phyloP scores from a whole-genome alignment of 2,797 vertebrate species.

The Anniella stebbinsi region DNA sequence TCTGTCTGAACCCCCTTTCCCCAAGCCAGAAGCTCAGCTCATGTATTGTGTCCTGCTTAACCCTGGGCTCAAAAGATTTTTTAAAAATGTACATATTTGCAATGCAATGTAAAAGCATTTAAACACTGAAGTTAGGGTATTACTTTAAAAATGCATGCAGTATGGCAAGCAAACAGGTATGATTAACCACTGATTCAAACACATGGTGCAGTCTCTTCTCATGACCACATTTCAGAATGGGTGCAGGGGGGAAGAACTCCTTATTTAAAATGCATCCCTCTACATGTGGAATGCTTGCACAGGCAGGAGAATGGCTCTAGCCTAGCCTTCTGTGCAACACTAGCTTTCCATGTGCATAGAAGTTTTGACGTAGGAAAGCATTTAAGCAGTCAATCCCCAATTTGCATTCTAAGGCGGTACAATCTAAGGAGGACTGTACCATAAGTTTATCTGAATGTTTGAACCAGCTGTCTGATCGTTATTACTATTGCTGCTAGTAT shows the following conservation, averaged over 20 bases:
- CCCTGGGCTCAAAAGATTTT: not conserved
- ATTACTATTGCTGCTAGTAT: no score
- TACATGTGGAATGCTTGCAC: not conserved
- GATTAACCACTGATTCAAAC: not conserved
- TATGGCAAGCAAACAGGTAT: not conserved
- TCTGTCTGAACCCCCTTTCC: not conserved
- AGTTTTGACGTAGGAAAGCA: not conserved
- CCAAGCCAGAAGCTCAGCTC: not conserved
- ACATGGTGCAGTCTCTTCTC: not conserved
- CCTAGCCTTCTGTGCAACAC: not conserved
- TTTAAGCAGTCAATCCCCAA: not conserved
- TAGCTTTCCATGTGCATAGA: not conserved
- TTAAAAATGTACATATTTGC: not conserved
- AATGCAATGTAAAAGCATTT: not conserved
- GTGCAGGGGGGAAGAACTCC: no score
- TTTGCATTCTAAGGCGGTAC: not conserved
- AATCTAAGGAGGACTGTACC: not conserved
- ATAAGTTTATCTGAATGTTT: not conserved
- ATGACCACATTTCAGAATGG: not conserved
- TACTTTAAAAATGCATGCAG: not conserved
- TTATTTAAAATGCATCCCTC: not conserved
- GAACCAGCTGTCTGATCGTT: not conserved
- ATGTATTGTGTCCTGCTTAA: not conserved
- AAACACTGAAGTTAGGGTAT: not conserved
- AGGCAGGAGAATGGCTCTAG: not conserved